These are phyloP conservation scores for Aradus depressus DNA, from an alignment of 2,888 invertebrate genomes.

Conservation along the genomic window DNA sequence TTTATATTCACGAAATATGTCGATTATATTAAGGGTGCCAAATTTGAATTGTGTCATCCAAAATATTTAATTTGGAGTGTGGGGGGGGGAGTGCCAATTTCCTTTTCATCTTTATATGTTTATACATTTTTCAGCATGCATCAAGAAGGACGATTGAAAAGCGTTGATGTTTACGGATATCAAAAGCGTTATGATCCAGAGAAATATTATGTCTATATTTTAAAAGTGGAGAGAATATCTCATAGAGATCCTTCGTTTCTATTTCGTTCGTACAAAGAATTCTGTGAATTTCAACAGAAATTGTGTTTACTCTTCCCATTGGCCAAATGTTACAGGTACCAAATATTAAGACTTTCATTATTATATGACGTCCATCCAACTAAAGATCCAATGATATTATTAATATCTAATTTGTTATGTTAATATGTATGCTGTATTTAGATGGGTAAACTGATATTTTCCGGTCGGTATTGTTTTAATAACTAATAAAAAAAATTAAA, in stretches of 20 bases:
- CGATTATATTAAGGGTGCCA: too few relatives aligned
- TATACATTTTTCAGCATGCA: conserved; percentile 49
- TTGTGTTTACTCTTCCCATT: conserved; percentile 83
- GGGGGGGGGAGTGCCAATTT: too few relatives aligned
- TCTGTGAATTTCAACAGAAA: conserved; percentile 92
- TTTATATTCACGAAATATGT: too few relatives aligned
- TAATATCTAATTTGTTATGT: background rate
- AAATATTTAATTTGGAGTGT: too few relatives aligned
- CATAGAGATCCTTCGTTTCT: conserved; percentile 79
- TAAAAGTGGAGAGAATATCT: conserved; percentile 69
- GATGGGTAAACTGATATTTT: too few relatives aligned
- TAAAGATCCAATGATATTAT: background rate
- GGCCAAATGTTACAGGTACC: conserved; percentile 75
- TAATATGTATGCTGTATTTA: too few relatives aligned
- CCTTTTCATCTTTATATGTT: conserved; percentile 16
- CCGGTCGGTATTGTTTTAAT: too few relatives aligned
- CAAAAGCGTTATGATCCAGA: conserved; percentile 95
- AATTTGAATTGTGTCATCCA: too few relatives aligned
- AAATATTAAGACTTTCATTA: background rate
- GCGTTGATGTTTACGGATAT: conserved; percentile 75
- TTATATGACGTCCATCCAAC: background rate
- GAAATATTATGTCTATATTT: conserved; percentile 91
- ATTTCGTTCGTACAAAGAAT: conserved; percentile 92
- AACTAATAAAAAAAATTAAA: too few relatives aligned
- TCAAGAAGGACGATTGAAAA: conserved; percentile 77